A percentile compares a stretch with the other conserved stretches of the same genome.
Conservation (phyloP, 2,797 vertebrate species). For the Myripristis jacobus region DNA sequence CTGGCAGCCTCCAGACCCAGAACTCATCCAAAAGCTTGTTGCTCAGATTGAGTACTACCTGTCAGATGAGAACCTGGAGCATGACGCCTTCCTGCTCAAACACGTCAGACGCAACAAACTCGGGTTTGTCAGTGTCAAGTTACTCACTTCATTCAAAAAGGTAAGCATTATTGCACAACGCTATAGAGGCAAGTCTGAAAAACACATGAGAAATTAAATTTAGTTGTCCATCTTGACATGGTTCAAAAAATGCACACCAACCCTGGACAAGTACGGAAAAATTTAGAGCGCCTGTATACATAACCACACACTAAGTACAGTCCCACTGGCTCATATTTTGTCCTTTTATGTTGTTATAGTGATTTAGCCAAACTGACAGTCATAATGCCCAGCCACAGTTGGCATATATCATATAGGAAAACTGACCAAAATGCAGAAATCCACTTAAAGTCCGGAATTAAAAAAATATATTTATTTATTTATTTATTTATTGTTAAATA, state of each 20-base stretch:
- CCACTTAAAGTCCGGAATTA: background rate
- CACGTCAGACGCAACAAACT: slow-evolving; percentile 96
- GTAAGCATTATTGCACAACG: slow-evolving; percentile 71
- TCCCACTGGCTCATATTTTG: slow-evolving; percentile 5
- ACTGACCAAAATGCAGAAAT: slow-evolving; percentile 4
- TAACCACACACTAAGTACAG: background rate
- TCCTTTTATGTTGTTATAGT: background rate
- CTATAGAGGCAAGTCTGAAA: too few species aligned
- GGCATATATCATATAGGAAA: background rate
- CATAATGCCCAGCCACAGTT: background rate
- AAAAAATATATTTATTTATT: too few species aligned
- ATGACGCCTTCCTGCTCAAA: slow-evolving; percentile 96
- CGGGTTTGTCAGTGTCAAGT: slow-evolving; percentile 97
- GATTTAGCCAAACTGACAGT: background rate
- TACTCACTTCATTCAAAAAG: slow-evolving; percentile 99
- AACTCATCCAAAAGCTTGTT: slow-evolving; percentile 92
- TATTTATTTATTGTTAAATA: too few species aligned
- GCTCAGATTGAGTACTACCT: slow-evolving; percentile 97
- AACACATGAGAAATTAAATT: background rate
- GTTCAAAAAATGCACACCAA: background rate
- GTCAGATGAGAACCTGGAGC: slow-evolving; percentile 97
- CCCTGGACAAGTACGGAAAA: background rate
- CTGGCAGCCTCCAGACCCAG: slow-evolving; percentile 92
- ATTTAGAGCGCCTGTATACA: background rate
- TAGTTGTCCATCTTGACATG: background rate